Percentiles rank a stretch among this genome's conserved stretches.
Conservation (phyloP, 2,888 invertebrate species). For the Tinea trinotella region DNA sequence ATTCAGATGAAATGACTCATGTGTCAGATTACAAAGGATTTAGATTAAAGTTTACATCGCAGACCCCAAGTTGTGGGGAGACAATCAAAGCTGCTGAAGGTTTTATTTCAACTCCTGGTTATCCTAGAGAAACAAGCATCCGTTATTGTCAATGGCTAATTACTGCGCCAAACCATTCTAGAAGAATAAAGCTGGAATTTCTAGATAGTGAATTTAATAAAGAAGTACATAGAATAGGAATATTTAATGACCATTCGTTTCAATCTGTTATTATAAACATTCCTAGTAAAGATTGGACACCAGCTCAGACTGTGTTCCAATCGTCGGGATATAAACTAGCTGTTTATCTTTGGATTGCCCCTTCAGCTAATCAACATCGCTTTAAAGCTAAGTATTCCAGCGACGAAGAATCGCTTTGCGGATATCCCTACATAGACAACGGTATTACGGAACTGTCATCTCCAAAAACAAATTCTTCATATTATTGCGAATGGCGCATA, state of each 20-base stretch:
- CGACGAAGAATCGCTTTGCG: slow-evolving; percentile 62
- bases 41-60: slow-evolving; percentile 73
- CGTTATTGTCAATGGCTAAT: slow-evolving; percentile 52
- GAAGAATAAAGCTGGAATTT: slow-evolving; percentile 62
- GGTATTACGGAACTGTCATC: slow-evolving; percentile 37
- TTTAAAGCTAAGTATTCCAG: slow-evolving; percentile 81
- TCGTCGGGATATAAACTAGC: slow-evolving; percentile 77
- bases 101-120: slow-evolving; percentile 78
- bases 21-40: slow-evolving; percentile 65
- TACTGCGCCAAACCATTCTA: slow-evolving; percentile 43
- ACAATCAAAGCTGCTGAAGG: slow-evolving; percentile 75
- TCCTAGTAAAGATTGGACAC: slow-evolving; percentile 32
- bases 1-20: slow-evolving; percentile 39
- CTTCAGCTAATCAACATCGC: slow-evolving; percentile 68
- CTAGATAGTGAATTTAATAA: slow-evolving; percentile 58
- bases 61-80: slow-evolving; percentile 77
- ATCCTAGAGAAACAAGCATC: slow-evolving; percentile 63
- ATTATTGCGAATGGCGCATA: slow-evolving; percentile 49
- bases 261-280: slow-evolving; percentile 46
- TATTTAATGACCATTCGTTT: slow-evolving; percentile 72
- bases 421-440: slow-evolving; percentile 38
- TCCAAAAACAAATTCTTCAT: slow-evolving; percentile 38
- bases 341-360: slow-evolving; percentile 72
- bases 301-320: slow-evolving; percentile 47
- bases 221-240: slow-evolving; percentile 35